phyloP scores from a whole-genome alignment of 2,113 vertebrate species.

The Camelus dromedarius region DNA sequence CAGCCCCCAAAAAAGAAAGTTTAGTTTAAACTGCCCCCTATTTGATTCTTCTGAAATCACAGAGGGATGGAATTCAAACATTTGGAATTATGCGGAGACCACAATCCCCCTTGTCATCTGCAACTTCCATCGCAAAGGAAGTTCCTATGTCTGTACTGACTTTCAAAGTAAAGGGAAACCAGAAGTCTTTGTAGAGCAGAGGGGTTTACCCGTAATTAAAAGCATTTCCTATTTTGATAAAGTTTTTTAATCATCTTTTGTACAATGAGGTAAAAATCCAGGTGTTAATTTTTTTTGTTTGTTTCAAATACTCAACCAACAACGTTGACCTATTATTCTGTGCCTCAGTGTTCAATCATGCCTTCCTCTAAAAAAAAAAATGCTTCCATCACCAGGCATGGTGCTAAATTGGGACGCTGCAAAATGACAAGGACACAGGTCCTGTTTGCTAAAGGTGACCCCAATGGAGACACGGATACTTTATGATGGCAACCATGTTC shows the following conservation, averaged over 20 bases:
- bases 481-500: neutral
- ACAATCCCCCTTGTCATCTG: neutral
- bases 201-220: neutral
- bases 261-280: neutral
- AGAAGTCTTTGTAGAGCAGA: neutral
- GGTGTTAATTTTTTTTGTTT: neutral
- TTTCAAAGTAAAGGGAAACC: no score
- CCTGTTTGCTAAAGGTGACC: rapidly evolving
- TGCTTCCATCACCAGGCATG: neutral
- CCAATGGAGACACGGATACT: no score
- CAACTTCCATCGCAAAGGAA: neutral
- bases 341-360: neutral
- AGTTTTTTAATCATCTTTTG: neutral
- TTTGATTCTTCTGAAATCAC: rapidly evolving
- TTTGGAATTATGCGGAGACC: rapidly evolving
- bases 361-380: neutral
- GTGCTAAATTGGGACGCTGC: neutral
- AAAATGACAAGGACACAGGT: neutral
- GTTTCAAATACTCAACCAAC: no score
- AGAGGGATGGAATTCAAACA: rapidly evolving
- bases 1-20: neutral
- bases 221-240: neutral
- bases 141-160: no score
- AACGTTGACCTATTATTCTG: rapidly evolving
- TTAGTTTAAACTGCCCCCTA: no score